phyloP scores from a whole-genome alignment of 2,888 invertebrate species.

The Temnothorax ravouxi region DNA sequence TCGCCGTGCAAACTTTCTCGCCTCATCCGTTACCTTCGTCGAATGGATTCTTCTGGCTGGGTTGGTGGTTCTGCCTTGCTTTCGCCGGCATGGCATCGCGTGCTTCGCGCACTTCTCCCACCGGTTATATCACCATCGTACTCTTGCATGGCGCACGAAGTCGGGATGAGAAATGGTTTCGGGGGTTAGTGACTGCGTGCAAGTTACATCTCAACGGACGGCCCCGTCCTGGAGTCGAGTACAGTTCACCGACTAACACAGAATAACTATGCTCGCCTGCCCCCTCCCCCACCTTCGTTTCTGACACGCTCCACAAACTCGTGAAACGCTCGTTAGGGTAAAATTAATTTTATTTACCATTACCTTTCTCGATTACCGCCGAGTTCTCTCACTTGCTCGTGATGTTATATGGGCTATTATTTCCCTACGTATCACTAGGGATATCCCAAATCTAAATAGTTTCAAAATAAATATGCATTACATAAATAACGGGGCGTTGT shows the following conservation, averaged over 20 bases:
- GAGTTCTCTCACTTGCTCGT: background rate
- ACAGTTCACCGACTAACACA: slow-evolving; percentile 63
- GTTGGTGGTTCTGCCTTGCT: slow-evolving; percentile 45
- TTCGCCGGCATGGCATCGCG: slow-evolving; percentile 59
- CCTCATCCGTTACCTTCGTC: slow-evolving; percentile 71
- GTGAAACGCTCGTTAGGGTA: slow-evolving; percentile 46
- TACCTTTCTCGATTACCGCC: slow-evolving; percentile 16
- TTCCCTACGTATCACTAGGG: background rate
- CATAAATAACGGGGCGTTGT: background rate
- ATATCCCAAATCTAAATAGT: background rate
- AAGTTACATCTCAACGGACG: slow-evolving; percentile 70
- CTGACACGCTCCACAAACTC: slow-evolving; percentile 30
- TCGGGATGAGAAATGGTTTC: slow-evolving; percentile 75
- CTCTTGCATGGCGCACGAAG: slow-evolving; percentile 49
- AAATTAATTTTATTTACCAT: slow-evolving; percentile 52
- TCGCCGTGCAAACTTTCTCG: slow-evolving; percentile 73
- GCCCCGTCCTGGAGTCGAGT: slow-evolving; percentile 65
- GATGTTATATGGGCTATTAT: background rate
- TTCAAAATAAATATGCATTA: background rate
- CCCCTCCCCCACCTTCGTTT: background rate
- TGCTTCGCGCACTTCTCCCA: slow-evolving; percentile 52
- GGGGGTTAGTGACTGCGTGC: slow-evolving; percentile 62
- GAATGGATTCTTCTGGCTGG: slow-evolving; percentile 73
- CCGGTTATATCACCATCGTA: background rate
- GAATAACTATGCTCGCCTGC: slow-evolving; percentile 38